Evolutionary conservation across 2,797 vertebrate genomes (phyloP).

Genomic region (Cossypha heuglini): DNA sequence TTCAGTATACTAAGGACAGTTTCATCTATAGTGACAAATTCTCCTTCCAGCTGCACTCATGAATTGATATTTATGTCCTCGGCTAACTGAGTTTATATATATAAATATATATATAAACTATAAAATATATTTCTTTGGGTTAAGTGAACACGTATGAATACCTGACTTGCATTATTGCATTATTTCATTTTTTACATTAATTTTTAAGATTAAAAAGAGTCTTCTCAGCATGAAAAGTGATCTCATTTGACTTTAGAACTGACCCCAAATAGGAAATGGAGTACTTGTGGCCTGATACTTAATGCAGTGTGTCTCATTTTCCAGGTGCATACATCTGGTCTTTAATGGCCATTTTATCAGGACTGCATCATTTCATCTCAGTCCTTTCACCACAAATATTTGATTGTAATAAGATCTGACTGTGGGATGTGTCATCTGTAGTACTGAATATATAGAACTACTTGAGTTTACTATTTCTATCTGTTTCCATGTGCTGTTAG

Average conservation of each 20-base stretch:
- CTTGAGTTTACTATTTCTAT: not conserved
- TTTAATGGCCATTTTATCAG: conserved; percentile 54
- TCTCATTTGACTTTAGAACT: conserved; percentile 35
- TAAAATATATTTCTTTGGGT: not conserved
- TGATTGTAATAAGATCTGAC: conserved; percentile 43
- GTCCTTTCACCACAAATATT: conserved; percentile 40
- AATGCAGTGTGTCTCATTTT: conserved; percentile 46
- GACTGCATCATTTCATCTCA: conserved; percentile 55
- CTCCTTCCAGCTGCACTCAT: not conserved
- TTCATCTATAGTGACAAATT: not conserved
- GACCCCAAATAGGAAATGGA: conserved; percentile 50
- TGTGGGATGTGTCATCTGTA: not conserved
- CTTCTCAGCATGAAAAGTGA: conserved; percentile 6
- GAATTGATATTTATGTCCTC: not conserved
- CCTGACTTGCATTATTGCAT: not conserved
- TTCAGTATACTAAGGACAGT: not conserved
- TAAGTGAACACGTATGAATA: not conserved
- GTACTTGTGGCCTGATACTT: conserved; percentile 31
- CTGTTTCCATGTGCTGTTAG: not conserved
- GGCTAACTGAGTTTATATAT: not conserved
- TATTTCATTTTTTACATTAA: not conserved
- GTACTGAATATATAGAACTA: not conserved
- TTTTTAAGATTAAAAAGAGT: not conserved
- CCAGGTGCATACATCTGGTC: conserved; percentile 63
- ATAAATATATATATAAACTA: not conserved